phyloP scores from a whole-genome alignment of 2,888 invertebrate genomes.

The Tenthredo distinguenda region DNA sequence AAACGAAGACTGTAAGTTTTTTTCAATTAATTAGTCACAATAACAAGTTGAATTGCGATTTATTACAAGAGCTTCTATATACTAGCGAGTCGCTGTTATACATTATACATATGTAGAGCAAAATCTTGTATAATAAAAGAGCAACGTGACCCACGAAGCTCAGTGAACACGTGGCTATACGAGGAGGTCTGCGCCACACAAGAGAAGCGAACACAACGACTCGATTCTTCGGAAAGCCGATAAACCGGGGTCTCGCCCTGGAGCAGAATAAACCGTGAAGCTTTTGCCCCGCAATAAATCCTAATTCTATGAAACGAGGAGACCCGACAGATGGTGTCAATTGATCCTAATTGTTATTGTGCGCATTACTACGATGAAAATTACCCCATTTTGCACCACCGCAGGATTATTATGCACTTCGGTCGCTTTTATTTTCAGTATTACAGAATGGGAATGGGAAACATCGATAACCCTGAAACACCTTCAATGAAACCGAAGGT shows the following conservation, averaged over 20 bases:
- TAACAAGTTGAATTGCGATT: not conserved
- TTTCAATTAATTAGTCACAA: not conserved
- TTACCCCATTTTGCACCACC: slow-evolving; percentile 7
- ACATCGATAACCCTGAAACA: slow-evolving; percentile 17
- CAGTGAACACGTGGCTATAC: not conserved
- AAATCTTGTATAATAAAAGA: slow-evolving; percentile 52
- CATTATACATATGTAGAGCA: not conserved
- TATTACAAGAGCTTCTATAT: not conserved
- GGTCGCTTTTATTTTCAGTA: not conserved
- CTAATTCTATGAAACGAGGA: slow-evolving; percentile 65
- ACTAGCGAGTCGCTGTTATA: no score
- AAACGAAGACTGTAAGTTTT: not conserved
- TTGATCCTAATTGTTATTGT: slow-evolving; percentile 66
- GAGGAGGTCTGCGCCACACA: not conserved
- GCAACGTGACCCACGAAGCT: slow-evolving; percentile 15
- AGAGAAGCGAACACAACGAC: not conserved
- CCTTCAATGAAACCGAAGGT: slow-evolving; percentile 39
- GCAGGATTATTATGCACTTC: not conserved
- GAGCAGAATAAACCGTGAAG: not conserved
- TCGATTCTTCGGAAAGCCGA: slow-evolving; percentile 9
- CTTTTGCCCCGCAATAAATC: slow-evolving; percentile 54
- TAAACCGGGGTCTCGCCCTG: not conserved
- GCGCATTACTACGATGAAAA: not conserved
- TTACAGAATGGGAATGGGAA: not conserved
- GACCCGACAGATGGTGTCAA: slow-evolving; percentile 68